Evolutionary conservation across 2,797 vertebrate genomes (phyloP).

Genomic region (Dryobates pubescens): DNA sequence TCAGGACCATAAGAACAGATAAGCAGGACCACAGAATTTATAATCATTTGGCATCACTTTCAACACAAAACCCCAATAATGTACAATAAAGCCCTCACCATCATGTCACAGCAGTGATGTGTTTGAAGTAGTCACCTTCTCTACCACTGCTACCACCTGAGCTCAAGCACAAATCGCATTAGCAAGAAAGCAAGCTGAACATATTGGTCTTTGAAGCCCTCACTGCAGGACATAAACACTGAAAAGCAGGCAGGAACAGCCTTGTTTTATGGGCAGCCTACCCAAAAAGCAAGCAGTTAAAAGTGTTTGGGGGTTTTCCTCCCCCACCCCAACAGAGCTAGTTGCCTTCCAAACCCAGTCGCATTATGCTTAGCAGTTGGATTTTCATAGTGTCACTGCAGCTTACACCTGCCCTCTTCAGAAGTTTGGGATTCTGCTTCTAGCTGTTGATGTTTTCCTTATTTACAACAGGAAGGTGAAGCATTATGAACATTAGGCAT

Average conservation of each 20-base stretch:
- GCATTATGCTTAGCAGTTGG: not conserved
- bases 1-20: no score
- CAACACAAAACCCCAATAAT: not conserved
- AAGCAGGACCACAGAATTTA: not conserved
- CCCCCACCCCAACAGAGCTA: not conserved
- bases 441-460: not conserved
- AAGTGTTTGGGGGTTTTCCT: not conserved
- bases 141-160: not conserved
- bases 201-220: not conserved
- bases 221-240: not conserved
- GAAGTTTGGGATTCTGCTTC: not conserved
- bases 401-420: not conserved
- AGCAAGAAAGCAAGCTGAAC: not conserved
- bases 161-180: slow-evolving; percentile 5
- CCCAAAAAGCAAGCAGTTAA: not conserved
- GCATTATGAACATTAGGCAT: not conserved
- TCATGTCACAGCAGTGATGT: not conserved
- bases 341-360: not conserved
- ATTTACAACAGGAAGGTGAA: not conserved
- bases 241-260: not conserved
- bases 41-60: not conserved
- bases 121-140: not conserved
- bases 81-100: not conserved
- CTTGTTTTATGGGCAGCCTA: not conserved
- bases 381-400: not conserved